Evolutionary conservation across 2,113 vertebrate species (phyloP).

Genomic region (Penelope pileata): DNA sequence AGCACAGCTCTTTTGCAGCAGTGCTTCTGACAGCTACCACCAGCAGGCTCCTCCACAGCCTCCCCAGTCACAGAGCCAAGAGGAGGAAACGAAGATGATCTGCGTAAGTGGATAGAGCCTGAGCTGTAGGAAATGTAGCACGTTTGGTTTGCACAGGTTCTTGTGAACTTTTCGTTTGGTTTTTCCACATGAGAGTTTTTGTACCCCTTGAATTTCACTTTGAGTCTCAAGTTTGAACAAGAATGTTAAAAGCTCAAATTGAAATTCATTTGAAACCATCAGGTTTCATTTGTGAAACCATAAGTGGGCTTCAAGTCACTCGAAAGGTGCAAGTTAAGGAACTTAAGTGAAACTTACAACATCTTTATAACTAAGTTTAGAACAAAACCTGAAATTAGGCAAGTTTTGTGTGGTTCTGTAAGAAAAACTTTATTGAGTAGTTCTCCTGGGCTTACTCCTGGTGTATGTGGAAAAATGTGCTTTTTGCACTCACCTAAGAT

Average conservation of each 20-base stretch:
- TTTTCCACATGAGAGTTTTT: not conserved
- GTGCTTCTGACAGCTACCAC: not conserved
- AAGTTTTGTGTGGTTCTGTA: not conserved
- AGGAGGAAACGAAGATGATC: not conserved
- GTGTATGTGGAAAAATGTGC: not conserved
- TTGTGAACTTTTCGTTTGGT: not conserved
- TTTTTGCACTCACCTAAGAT: not conserved
- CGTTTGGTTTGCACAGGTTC: not conserved
- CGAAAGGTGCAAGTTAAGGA: constrained; percentile 18
- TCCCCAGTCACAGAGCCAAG: not conserved
- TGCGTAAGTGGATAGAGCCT: not conserved
- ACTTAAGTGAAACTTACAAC: not conserved
- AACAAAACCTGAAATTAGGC: not conserved
- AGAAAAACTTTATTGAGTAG: not conserved
- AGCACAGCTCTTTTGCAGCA: not conserved
- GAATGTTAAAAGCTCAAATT: not conserved
- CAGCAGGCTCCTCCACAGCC: not conserved
- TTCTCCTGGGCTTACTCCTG: not conserved
- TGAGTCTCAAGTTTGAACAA: constrained; percentile 18
- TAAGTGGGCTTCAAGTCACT: not conserved
- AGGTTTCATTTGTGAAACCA: not conserved
- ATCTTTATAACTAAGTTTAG: not conserved
- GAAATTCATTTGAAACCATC: constrained; percentile 10
- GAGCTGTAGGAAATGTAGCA: not conserved
- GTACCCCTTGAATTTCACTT: not conserved